These are phyloP conservation scores for Harlomillsia oculata DNA, from an alignment of 1,140 invertebrate species.

Conservation along the genomic window DNA sequence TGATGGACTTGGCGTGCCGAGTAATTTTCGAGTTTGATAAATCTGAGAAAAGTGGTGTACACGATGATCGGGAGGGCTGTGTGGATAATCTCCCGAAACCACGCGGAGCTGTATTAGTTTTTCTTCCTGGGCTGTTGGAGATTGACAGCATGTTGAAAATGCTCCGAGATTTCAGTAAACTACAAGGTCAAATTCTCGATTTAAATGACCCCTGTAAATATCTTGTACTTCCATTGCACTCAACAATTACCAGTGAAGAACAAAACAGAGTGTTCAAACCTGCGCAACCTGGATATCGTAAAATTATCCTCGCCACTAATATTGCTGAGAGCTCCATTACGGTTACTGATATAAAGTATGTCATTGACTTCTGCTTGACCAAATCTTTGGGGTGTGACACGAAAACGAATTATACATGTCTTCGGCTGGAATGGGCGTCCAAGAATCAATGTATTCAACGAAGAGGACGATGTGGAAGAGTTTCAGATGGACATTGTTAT, in stretches of 20 bases:
- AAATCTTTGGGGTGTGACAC: constrained; percentile 66
- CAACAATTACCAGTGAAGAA: constrained; percentile 55
- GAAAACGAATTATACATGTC: constrained; percentile 46
- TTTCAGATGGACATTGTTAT: constrained; percentile 76
- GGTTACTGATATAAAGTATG: constrained; percentile 83
- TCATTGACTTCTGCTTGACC: constrained; percentile 91
- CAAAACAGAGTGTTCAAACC: constrained; percentile 59
- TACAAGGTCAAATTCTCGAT: background rate
- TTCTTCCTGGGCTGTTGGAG: constrained; percentile 75
- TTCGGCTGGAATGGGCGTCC: constrained; percentile 70
- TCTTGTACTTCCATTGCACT: constrained; percentile 56
- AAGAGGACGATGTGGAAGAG: constrained; percentile 77
- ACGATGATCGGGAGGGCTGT: background rate
- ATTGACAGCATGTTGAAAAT: constrained; percentile 55
- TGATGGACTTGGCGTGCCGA: constrained; percentile 42
- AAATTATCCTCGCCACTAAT: constrained; percentile 89
- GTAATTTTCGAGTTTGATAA: constrained; percentile 60
- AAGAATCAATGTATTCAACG: constrained; percentile 81
- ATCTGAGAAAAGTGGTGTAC: constrained; percentile 49
- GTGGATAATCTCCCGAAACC: too few relatives aligned
- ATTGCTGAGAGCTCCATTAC: constrained; percentile 96
- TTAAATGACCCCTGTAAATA: background rate
- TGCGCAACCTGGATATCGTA: constrained; percentile 50
- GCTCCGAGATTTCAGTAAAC: constrained; percentile 24
- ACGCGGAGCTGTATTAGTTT: constrained; percentile 68